A percentile compares a stretch with the other conserved stretches of the same genome.
phyloP scores from a whole-genome alignment of 2,888 invertebrate genomes.

The Zeuzera pyrina region DNA sequence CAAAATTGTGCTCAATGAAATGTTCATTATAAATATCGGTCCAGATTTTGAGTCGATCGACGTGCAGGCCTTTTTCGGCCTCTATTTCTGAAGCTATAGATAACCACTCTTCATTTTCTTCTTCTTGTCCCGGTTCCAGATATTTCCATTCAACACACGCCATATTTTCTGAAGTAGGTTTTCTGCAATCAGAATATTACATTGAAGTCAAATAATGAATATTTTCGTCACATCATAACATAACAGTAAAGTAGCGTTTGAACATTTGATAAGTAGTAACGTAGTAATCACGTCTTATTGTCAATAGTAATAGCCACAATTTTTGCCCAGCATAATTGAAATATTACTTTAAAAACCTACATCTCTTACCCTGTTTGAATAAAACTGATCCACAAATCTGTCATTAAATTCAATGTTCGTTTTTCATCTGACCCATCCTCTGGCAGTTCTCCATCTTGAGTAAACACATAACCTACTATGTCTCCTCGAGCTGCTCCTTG shows the following conservation, averaged over 20 bases:
- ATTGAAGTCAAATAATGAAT: background rate
- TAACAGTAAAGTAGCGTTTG: too few species aligned
- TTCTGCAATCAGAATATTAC: constrained; percentile 26
- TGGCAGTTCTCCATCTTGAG: constrained; percentile 20
- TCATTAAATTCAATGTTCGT: constrained; percentile 26
- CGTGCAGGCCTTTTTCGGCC: constrained; percentile 28
- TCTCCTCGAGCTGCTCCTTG: constrained; percentile 69
- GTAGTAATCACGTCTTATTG: too few species aligned
- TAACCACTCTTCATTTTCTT: constrained; percentile 35
- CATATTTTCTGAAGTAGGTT: constrained; percentile 26
- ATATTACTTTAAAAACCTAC: too few species aligned
- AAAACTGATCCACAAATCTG: constrained; percentile 54
- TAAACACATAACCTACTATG: constrained; percentile 67
- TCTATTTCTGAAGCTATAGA: constrained; percentile 24
- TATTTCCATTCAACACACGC: constrained; percentile 27
- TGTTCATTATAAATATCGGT: constrained; percentile 38
- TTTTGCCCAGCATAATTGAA: too few species aligned
- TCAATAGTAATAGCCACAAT: too few species aligned
- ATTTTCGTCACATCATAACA: constrained; percentile 3
- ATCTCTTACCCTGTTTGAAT: constrained; percentile 64
- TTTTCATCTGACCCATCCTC: constrained; percentile 20
- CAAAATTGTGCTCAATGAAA: constrained; percentile 34
- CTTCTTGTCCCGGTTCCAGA: constrained; percentile 19
- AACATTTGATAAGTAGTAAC: too few species aligned
- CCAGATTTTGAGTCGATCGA: constrained; percentile 38